Conservation (phyloP, 2,113 vertebrate genomes). For the Trogon melanurus region DNA sequence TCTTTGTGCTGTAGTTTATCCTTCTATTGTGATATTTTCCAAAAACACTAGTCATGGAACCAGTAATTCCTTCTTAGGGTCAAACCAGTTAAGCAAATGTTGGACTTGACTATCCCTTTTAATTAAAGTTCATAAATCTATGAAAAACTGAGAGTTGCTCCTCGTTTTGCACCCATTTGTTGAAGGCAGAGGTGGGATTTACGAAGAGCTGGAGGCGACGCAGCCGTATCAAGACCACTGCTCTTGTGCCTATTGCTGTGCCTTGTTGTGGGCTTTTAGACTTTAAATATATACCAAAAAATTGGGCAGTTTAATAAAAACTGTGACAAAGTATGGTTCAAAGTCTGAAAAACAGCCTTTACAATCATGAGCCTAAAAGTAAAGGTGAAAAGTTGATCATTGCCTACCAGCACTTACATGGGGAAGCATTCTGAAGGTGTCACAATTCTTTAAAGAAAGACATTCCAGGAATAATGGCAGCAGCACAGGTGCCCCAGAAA, state of each 20-base stretch:
- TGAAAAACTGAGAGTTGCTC: not conserved
- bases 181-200: too few relatives aligned
- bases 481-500: not conserved
- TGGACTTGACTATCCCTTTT: not conserved
- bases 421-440: not conserved
- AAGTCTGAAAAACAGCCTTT: not conserved
- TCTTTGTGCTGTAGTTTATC: not conserved
- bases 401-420: not conserved
- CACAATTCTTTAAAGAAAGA: rapidly evolving
- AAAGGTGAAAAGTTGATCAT: not conserved
- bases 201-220: not conserved
- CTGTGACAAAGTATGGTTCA: rapidly evolving
- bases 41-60: not conserved
- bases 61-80: not conserved
- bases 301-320: not conserved
- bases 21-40: not conserved
- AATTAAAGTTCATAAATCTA: rapidly evolving
- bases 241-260: rapidly evolving
- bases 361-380: too few relatives aligned
- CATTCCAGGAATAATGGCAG: rapidly evolving
- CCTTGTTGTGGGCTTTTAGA: rapidly evolving
- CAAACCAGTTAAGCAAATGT: not conserved
- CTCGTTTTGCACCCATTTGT: not conserved
- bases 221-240: not conserved
- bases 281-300: rapidly evolving